Evolutionary conservation across 2,888 invertebrate species (phyloP).

Genomic region (Pristionchus arcanus): DNA sequence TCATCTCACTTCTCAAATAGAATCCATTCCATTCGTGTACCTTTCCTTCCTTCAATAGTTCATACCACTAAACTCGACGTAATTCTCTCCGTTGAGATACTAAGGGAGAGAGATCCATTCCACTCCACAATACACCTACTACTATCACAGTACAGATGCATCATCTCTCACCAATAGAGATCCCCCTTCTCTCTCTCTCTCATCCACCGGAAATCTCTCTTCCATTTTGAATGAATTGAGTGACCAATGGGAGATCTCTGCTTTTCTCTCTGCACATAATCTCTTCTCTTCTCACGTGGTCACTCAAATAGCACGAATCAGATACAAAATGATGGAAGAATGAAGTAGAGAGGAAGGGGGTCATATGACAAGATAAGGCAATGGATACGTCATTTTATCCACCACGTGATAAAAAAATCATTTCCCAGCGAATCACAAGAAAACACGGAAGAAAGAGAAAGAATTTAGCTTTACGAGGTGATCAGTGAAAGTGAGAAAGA

Average conservation of each 20-base stretch:
- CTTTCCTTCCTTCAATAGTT: background rate
- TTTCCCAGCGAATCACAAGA: background rate
- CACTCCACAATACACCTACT: background rate
- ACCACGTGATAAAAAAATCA: no score
- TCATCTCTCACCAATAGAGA: background rate
- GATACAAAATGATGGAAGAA: background rate
- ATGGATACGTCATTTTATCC: no score
- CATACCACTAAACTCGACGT: background rate
- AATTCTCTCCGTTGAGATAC: background rate
- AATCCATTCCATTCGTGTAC: background rate
- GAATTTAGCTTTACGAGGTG: background rate
- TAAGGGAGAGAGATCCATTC: background rate
- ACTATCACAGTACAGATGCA: background rate
- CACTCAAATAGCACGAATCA: background rate
- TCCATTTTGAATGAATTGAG: background rate
- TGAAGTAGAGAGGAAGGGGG: background rate
- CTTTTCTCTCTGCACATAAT: background rate
- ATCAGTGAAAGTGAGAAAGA: constrained; percentile 14
- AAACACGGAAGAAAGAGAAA: background rate
- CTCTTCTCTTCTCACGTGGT: background rate
- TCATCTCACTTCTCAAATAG: background rate
- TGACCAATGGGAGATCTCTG: background rate
- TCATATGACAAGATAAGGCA: background rate
- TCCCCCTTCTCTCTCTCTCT: background rate
- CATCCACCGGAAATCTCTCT: constrained; percentile 20